Base-by-base conservation (phyloP, 1,140 invertebrate species). In the Penaeus indicus region DNA sequence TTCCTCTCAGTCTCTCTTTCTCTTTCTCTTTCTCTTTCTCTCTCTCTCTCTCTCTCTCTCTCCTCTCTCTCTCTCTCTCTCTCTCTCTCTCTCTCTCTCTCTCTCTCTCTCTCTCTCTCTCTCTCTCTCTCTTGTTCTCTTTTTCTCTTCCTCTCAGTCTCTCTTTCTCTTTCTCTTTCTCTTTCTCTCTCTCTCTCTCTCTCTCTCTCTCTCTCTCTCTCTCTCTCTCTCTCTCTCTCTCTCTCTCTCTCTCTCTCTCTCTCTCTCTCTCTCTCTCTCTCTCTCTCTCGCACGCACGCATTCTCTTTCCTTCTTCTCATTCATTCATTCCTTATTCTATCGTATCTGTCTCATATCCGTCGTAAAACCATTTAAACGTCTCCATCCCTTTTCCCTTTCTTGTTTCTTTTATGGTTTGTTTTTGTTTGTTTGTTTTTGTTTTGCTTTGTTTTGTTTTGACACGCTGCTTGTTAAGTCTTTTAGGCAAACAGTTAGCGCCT, bases 191-290 rank as follows among this genome's bases (percentile, higher is more conserved):
- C 27, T 77, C 25, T 77, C 72, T 27, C 27, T 42, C 38, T 7
- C 38, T 4, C 3, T 42, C 7, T 42, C 38, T 42, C 3, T 42
- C 4, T 77, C 72, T 77, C 27, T 77, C 72, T 77, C 25, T 32
- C n/a, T 77, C 25, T 77, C 72, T 27, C 72, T 77, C 72, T 77
- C 72, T 69, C 64, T 69, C 64, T 69, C 64, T 69, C 64, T 69
- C 64, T 69, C 64, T 69, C 64, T 69, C 64, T 69, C 11, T 13
- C 64, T 69, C 11, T 69, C 11, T 5, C 64, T 69, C 64, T 8
- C 64, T 69, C 64, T 69, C 11, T 69, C 64, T 69, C 42, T 75
- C 42, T 18, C n/a, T 13, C 42, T 18, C 11, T 77, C 47, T 21
- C 47, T 27, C 47, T 27, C 38, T 32, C n/a, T 54, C 7, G 0